Base-by-base conservation (phyloP, 2,113 vertebrate genomes). In the Petrocephalus microphthalmus region DNA sequence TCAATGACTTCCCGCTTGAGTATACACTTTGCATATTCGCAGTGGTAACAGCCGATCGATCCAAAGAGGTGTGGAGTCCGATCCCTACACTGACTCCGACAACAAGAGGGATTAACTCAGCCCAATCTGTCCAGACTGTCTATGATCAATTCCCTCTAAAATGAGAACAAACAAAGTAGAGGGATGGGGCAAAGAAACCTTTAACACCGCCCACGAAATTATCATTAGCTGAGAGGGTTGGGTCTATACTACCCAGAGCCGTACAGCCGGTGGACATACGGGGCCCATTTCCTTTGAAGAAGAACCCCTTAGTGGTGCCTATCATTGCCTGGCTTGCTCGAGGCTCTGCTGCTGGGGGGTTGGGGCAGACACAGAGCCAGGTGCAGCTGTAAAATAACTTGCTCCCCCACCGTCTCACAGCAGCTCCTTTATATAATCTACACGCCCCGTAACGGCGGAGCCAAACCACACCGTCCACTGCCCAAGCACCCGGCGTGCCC, bases 401-500 rank as follows among this genome's bases (percentile, higher is more conserved):
- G 42, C 42, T 47, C 83, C 83, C 33, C 64, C 17, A 67, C 74
- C 1, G 67, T 25, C 90, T 33, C 57, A 94, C 93, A 94, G 93
- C 92, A 92, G 87, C 90, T 90, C 87, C 89, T 91, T 91, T 95
- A 94, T 96, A 95, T 92, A 89, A 90, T 74, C 74, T 85, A 88
- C 91, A 92, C 91, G 89, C 0, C 91, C 90, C 86, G 87, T 52
- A 42, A 88, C 29, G 10, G 93, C 94, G 93, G 94, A 95, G 91
- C 92, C 93, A 94, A 96, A 95, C 93, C 93, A 95, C 93, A 53
- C 88, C 92, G 92, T 93, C 93, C 91, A 91, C 95, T 94, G 94
- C 94, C 93, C 93, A 94, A 93, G 92, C 92, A 57, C 93, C 92
- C 3, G 1, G 51, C 71, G 2, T 25, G 47, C 49, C 10, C 47